Base-by-base conservation (phyloP, 2,888 invertebrate genomes). In the Coleophora deauratella region DNA sequence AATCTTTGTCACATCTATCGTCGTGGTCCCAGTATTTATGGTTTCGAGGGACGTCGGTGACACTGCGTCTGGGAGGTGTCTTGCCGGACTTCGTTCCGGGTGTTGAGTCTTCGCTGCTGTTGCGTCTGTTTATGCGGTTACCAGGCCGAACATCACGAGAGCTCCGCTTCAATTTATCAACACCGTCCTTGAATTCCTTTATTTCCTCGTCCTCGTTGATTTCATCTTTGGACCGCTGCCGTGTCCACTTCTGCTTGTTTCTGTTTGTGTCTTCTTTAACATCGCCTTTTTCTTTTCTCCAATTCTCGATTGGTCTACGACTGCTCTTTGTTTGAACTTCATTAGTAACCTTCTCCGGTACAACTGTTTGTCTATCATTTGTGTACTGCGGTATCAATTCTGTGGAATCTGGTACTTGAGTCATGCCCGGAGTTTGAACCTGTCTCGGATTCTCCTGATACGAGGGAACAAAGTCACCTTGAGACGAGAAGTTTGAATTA, bases 1-100 rank as follows among this genome's bases (percentile, higher is more conserved):
- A 85, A 45, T 85, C 85, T 35, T 73, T 80, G 40, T 85, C 84
- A 50, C 81, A 82, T 2, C 85, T 53, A 12, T 85, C 85, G 33
- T 85, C 85, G 15, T 85, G 85, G 49, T 82, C 84, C 85, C 85
- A 85, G 33, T 85, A 85, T 40, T 82, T 84, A 1, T 76, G 67
- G 47, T 72, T 81, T 34, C 84, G 55, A 0, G 84, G 84, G 1
- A 82, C 82, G 3, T 84, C 84, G 0, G 72, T 66, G 0, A 78
- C 82, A 21, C 80, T 80, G 27, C 76, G 59, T 2, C 71, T 49
- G 0, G 67, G 67, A 0, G 72, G 72, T 1, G 71, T 65, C 40
- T 70, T 76, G 38, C 2, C 35, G 35, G 28, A 8, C 2, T 8
- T n/a, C 9, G 12, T 34, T 1, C 15, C 43, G 1, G 35, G 44